Conservation (phyloP, 2,888 invertebrate species). For the Osmoderma eremita region DNA sequence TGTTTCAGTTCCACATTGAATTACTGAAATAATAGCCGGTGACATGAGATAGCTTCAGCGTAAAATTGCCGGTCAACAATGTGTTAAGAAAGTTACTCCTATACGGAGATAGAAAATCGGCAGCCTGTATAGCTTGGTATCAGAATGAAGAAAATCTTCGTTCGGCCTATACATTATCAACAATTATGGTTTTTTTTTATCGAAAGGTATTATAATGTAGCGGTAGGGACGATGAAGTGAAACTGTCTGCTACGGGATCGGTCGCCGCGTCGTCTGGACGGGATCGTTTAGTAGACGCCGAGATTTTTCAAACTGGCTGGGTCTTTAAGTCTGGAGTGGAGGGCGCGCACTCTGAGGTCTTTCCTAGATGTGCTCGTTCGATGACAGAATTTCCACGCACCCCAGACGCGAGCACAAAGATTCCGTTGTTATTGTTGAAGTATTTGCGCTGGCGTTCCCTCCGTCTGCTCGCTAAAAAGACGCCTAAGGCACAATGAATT, state of each 20-base stretch:
- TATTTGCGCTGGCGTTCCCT: constrained; percentile 31
- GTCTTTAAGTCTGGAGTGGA: constrained; percentile 24
- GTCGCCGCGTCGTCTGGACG: constrained; percentile 32
- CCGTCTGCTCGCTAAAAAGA: constrained; percentile 6
- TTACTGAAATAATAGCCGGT: too few relatives aligned
- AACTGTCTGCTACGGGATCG: not conserved
- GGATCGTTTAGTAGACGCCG: constrained; percentile 15
- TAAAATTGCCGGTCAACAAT: too few relatives aligned
- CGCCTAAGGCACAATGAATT: constrained; percentile 16
- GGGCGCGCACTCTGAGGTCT: constrained; percentile 24
- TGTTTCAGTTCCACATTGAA: too few relatives aligned
- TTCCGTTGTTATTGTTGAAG: constrained; percentile 26
- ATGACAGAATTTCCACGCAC: constrained; percentile 2
- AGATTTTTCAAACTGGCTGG: constrained; percentile 15
- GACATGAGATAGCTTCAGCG: too few relatives aligned
- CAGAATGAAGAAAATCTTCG: too few relatives aligned
- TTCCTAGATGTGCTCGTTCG: constrained; percentile 26
- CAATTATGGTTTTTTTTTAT: constrained; percentile 23
- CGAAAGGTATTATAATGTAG: too few relatives aligned
- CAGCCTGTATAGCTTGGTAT: too few relatives aligned
- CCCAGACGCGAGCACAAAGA: constrained; percentile 15
- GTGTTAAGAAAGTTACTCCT: too few relatives aligned
- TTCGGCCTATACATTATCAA: constrained; percentile 10
- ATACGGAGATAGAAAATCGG: too few relatives aligned
- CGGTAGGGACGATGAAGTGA: too few relatives aligned